Evolutionary conservation across 2,888 invertebrate genomes (phyloP).

Genomic region (Leptopilina syphax): DNA sequence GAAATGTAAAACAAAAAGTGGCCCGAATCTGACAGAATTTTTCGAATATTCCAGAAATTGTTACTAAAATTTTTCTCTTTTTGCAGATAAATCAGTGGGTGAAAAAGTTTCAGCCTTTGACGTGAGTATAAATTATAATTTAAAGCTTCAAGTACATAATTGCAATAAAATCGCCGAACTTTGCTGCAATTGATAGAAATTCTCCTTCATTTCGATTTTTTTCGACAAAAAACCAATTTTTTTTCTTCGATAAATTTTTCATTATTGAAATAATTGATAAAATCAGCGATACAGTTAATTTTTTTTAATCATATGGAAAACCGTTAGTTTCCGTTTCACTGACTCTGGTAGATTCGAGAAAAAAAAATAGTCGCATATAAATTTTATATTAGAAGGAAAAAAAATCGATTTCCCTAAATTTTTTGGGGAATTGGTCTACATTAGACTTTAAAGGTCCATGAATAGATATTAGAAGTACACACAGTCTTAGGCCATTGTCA

Average conservation of each 20-base stretch:
- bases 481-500: slow-evolving; percentile 56
- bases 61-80: slow-evolving; percentile 41
- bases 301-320: too few species aligned
- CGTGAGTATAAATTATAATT: slow-evolving; percentile 77
- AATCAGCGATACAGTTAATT: too few species aligned
- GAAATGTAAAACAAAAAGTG: neutral
- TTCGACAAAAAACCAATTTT: too few species aligned
- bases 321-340: too few species aligned
- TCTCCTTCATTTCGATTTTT: too few species aligned
- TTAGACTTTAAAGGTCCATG: slow-evolving; percentile 41
- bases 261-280: too few species aligned
- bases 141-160: neutral
- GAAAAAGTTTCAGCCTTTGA: slow-evolving; percentile 82
- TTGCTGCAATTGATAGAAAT: too few species aligned
- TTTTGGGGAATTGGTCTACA: neutral
- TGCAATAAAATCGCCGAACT: neutral
- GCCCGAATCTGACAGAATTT: neutral
- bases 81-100: slow-evolving; percentile 81
- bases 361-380: too few species aligned
- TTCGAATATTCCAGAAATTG: neutral
- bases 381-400: too few species aligned
- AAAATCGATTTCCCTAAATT: neutral
- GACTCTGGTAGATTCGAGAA: too few species aligned
- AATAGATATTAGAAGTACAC: slow-evolving; percentile 46
- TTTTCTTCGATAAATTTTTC: too few species aligned